Base-by-base conservation (phyloP, 1,140 invertebrate genomes). In the Caenorhabditis remanei region DNA sequence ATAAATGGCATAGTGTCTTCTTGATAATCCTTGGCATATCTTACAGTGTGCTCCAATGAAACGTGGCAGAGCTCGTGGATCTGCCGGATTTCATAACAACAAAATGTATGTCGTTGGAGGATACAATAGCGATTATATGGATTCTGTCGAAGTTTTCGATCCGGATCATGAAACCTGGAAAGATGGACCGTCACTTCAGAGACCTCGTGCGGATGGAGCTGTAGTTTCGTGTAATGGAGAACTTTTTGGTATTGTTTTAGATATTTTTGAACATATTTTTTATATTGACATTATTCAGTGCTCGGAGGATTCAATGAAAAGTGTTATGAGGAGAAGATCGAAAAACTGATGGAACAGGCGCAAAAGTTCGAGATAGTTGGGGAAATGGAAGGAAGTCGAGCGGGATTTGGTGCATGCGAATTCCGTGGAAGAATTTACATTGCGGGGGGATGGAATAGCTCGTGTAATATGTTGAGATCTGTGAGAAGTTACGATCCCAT, bases 121-220 rank as follows among this genome's bases (percentile, higher is more conserved):
- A 79, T 79, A 79, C n/a, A 32, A 79, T 79, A 79, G 71, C 21
- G 50, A n/a, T n/a, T 79, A 79, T n/a, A 79, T 79, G 71, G 21
- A 21, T 21, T 79, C 71, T 48, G 71, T 79, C 3, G 71, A 79
- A 50, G 21, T 79, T 41, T 50, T 43, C 14, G 71, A 79, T 79
- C 14, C 71, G 19, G 71, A 50, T 50, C 71, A 24, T 11, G 71
- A 46, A 21, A 46, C 48, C 4, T 79, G 71, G 71, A 50, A 50
- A 21, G 71, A 79, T 24, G 71, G 71, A 50, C 71, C 71, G 19
- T 4, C n/a, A 11, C 41, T 79, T 32, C 71, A 79, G 21, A 79
- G 46, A 50, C 19, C 71, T 24, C 43, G 71, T 11, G 71, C 71
- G 2, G 71, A 79, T 79, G 71, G 32, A 21, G 71, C 71, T 1